phyloP scores from a whole-genome alignment of 2,797 vertebrate species.

The Oreochromis grahami region DNA sequence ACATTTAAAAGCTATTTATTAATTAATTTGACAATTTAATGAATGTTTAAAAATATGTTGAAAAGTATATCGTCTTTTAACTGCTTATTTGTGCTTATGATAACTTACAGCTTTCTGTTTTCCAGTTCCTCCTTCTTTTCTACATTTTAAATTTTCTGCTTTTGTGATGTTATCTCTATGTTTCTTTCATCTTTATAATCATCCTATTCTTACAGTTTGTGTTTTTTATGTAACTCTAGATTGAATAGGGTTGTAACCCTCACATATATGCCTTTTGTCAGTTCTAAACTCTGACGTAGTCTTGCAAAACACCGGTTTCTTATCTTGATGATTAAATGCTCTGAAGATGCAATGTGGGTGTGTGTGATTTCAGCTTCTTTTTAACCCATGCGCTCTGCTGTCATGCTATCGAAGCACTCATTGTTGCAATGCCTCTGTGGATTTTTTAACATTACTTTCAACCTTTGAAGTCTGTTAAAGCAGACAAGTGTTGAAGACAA shows the following conservation, averaged over 20 bases:
- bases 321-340: background rate
- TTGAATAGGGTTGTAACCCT: background rate
- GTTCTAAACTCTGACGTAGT: background rate
- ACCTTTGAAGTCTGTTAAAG: constrained; percentile 15
- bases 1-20: background rate
- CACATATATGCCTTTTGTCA: background rate
- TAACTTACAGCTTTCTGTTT: background rate
- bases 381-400: background rate
- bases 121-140: background rate
- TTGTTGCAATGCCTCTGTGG: background rate
- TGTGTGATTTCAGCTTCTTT: background rate
- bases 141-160: background rate
- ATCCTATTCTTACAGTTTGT: background rate
- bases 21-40: background rate
- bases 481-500: constrained; percentile 16
- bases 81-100: too few relatives aligned
- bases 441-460: background rate
- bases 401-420: background rate
- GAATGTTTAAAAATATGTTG: background rate
- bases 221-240: background rate
- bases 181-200: background rate
- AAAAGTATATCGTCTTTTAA: background rate
- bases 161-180: background rate
- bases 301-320: background rate
- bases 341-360: background rate